Conservation (phyloP, 2,797 vertebrate genomes). For the Bryconaethiops microstoma region DNA sequence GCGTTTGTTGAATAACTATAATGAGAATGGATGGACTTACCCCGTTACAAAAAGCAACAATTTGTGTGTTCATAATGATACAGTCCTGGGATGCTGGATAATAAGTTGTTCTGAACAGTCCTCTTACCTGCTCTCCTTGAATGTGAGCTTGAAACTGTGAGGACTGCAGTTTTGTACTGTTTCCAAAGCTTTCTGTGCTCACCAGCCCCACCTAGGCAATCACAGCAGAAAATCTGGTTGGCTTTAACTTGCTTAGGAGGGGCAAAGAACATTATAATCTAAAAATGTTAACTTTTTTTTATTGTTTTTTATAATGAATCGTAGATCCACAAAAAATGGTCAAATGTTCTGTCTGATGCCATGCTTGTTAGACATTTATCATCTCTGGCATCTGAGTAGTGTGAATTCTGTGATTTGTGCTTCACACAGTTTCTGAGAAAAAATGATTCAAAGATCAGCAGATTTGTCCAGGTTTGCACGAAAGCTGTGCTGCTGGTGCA, state of each 20-base stretch:
- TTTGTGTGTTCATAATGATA: constrained; percentile 18
- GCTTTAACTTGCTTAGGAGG: constrained; percentile 44
- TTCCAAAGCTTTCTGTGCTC: constrained; percentile 44
- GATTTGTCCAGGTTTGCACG: not conserved
- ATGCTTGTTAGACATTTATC: not conserved
- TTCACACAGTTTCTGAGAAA: not conserved
- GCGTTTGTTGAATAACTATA: not conserved
- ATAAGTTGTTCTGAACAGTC: constrained; percentile 46
- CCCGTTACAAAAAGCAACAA: constrained; percentile 9
- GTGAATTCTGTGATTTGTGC: not conserved
- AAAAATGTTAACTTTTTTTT: not conserved
- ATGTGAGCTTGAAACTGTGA: constrained; percentile 50
- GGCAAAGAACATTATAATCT: constrained; percentile 1
- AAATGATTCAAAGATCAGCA: not conserved
- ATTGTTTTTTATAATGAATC: not conserved
- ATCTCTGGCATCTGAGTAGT: not conserved
- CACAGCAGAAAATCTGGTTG: constrained; percentile 50
- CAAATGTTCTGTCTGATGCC: too few species aligned
- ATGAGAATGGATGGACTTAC: constrained; percentile 48
- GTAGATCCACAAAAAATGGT: not conserved
- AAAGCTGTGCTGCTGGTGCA: constrained; percentile 19
- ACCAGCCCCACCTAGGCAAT: constrained; percentile 61
- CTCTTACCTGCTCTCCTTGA: constrained; percentile 51
- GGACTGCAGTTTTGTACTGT: constrained; percentile 49
- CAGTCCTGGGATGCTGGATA: constrained; percentile 18